These are phyloP conservation scores for Entomobrya multifasciata DNA, from an alignment of 2,888 invertebrate species.

Conservation along the genomic window DNA sequence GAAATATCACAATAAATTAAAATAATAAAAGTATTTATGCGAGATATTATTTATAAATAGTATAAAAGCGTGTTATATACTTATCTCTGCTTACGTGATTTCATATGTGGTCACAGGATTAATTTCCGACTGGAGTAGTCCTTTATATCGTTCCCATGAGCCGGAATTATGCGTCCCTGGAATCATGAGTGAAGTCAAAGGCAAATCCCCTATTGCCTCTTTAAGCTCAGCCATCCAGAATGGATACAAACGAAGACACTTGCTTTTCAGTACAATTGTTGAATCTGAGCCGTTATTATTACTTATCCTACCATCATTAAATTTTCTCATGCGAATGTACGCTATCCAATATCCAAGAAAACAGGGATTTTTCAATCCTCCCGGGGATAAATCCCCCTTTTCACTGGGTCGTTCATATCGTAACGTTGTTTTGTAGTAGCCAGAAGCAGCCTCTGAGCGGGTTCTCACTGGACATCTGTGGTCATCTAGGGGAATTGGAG, in stretches of 20 bases:
- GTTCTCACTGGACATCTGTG: conserved; percentile 41
- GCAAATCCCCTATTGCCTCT: conserved; percentile 83
- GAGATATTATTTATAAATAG: too few species aligned
- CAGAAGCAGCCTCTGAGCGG: conserved; percentile 40
- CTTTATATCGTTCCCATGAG: conserved; percentile 81
- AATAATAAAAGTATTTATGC: conserved; percentile 5
- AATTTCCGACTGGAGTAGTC: conserved; percentile 61
- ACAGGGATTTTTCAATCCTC: conserved; percentile 49
- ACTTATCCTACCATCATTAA: conserved; percentile 1
- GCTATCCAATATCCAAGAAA: conserved; percentile 59
- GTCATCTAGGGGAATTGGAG: conserved; percentile 52
- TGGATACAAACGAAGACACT: conserved; percentile 86
- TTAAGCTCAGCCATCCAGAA: conserved; percentile 69
- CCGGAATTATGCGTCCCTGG: conserved; percentile 88
- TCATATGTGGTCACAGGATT: conserved; percentile 62
- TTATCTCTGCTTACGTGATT: conserved; percentile 68
- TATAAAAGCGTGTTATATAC: too few species aligned
- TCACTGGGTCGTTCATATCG: conserved; percentile 29
- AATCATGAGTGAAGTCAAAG: conserved; percentile 85
- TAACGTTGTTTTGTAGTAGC: conserved; percentile 57
- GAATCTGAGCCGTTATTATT: conserved; percentile 12
- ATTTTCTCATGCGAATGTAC: conserved; percentile 25
- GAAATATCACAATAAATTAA: conserved; percentile 9
- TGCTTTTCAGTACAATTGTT: conserved; percentile 78
- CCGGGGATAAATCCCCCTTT: neutral